Evolutionary conservation across 2,888 invertebrate genomes (phyloP), one percentile per base, ranked within the genome.

Genomic region (Ophioninae sp.): DNA sequence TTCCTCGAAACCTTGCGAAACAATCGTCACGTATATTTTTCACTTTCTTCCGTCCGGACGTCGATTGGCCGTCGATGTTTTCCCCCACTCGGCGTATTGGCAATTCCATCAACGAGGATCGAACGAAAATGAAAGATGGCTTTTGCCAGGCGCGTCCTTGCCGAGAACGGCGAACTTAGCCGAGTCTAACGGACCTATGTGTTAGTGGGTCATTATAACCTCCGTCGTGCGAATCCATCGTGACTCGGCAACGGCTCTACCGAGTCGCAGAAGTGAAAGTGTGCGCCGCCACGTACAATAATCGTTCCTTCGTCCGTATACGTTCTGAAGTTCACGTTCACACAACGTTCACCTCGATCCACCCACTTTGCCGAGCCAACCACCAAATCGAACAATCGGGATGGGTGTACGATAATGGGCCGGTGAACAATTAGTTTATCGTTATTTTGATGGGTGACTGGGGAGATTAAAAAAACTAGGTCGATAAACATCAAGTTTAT

Each of bases 201-300:
- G 90, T 91, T 91, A 92, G 91, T 92, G 90, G 92, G 92, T 92
- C 92, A 92, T 92, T 91, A 90, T 68, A 39, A 67, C 90, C 91
- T 91, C 89, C 86, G 87, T 88, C 87, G 85, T 87, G 87, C 88
- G 88, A 85, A 89, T 87, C 86, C 86, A 87, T 87, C 82, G 75
- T 76, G 69, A 70, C 75, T 80, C 77, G 75, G 50, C 70, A 44
- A 62, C 50, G n/a, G 39, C 57, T 67, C 57, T 67, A 59, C 59
- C 68, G 76, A 61, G 74, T 77, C 59, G 69, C 7, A 88, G 89
- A 90, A 92, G 92, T 91, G 92, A 92, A 92, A 92, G 92, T 92
- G 88, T 70, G 80, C 78, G 72, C 72, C 62, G 73, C 86, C 87
- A 80, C 87, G 86, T 88, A 89, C 88, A 75, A 79, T 57, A 50